These are phyloP conservation scores for Lethenteron camtschaticum DNA, from an alignment of 2,113 vertebrate genomes.

Conservation along the genomic window DNA sequence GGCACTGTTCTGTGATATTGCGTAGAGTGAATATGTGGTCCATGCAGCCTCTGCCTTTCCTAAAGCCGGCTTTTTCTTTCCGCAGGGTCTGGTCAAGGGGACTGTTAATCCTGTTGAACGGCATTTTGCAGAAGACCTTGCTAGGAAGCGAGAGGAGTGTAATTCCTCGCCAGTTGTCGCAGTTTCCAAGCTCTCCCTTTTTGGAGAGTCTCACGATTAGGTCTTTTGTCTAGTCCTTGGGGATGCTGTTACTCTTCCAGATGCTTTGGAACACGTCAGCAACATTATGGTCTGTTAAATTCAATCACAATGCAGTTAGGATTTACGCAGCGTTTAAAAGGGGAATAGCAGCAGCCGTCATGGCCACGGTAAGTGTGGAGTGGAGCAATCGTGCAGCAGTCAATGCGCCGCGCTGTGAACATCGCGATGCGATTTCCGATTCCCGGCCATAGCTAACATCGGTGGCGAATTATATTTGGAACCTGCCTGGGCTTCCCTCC, in stretches of 20 bases:
- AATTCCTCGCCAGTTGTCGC: conserved; percentile 1
- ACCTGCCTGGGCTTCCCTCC: too few relatives aligned
- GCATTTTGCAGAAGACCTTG: background rate
- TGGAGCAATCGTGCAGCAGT: too few relatives aligned
- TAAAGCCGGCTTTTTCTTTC: background rate
- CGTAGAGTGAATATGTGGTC: background rate
- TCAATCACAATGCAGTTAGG: too few relatives aligned
- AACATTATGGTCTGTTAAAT: too few relatives aligned
- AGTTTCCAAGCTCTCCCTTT: conserved; percentile 1
- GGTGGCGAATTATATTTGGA: too few relatives aligned
- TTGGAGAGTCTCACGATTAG: background rate
- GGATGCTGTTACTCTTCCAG: background rate
- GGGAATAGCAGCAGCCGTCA: too few relatives aligned
- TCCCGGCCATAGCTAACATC: too few relatives aligned
- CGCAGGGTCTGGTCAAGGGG: background rate
- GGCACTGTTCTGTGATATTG: background rate
- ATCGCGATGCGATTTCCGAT: too few relatives aligned
- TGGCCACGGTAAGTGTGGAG: too few relatives aligned
- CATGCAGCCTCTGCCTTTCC: background rate
- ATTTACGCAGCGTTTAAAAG: too few relatives aligned
- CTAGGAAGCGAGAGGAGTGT: background rate
- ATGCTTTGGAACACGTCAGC: background rate
- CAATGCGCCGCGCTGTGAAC: too few relatives aligned
- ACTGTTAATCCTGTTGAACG: conserved; percentile 2
- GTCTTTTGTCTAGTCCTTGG: conserved; percentile 1